These are phyloP conservation scores for Penaeus indicus DNA, from an alignment of 1,140 invertebrate species.

Conservation along the genomic window DNA sequence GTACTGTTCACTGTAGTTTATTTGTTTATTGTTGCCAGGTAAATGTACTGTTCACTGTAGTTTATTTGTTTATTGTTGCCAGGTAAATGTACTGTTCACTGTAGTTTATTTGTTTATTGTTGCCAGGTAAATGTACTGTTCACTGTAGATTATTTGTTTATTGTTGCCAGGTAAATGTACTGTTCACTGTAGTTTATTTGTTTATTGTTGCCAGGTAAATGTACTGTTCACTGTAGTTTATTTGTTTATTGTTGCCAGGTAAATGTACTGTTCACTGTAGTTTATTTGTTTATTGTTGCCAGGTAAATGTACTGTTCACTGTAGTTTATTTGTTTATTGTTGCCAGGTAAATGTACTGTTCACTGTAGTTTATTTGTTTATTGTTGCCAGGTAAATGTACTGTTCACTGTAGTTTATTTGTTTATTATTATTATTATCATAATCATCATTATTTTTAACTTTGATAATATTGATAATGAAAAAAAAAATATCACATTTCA, in stretches of 20 bases:
- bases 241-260: background rate
- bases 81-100: background rate
- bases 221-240: no score
- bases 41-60: no score
- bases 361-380: background rate
- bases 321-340: background rate
- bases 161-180: background rate
- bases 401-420: no score
- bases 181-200: background rate
- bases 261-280: background rate
- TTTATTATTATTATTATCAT: no score
- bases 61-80: background rate
- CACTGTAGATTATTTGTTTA: background rate
- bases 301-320: no score
- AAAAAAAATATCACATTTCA: no score
- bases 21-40: background rate
- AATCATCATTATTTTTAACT: no score
- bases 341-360: background rate
- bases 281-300: background rate
- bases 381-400: no score
- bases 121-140: no score
- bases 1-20: background rate
- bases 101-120: background rate
- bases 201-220: background rate
- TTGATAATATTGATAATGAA: no score